Base-by-base conservation (phyloP, 2,113 vertebrate genomes). In the Crypturellus undulatus region DNA sequence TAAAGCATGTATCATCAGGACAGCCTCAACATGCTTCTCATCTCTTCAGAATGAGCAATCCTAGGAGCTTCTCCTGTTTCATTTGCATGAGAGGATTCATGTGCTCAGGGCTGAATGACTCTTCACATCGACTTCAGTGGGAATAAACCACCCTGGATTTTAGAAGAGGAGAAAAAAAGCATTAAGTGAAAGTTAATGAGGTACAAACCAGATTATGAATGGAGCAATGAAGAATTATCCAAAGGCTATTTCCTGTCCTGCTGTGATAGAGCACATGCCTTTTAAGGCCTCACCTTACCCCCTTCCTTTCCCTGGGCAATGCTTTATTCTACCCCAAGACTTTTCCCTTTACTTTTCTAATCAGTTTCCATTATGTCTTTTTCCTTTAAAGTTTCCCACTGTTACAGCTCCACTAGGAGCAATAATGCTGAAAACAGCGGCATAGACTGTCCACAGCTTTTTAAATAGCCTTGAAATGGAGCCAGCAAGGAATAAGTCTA, bases 161-260 rank as follows among this genome's bases (percentile, higher is more conserved):
- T 73, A 72, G 80, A 63, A 81, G 62, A 38, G 22, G 58, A 22
- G 20, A 91, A 90, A 91, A 49, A 92, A 92, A 84, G 84, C 79
- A 91, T 60, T 83, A 96, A 89, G 71, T 93, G 95, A 96, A 97
- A 97, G 77, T 94, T 96, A 94, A 96, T 92, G 77, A 97, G 96
- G 94, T 96, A 95, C 72, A 94, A 96, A 92, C 59, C 70, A 93
- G 78, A 70, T 97, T 96, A 96, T 96, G 92, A 93, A 92, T 94
- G 85, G 92, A 97, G 92, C 75, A 56, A 83, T 93, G 36, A 73
- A 95, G 94, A 92, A 89, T 73, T 91, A 90, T 92, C 83, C 93
- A 95, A 79, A 92, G 92, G 90, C 86, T 89, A 95, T 91, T 97
- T 96, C 94, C 95, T 95, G 94, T 75, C 92, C 89, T 91, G 91